A percentile compares a stretch with the other conserved stretches of the same genome.
These are phyloP conservation scores for Pseudomyrmex flavicornis DNA, from an alignment of 1,140 invertebrate genomes.

Conservation along the genomic window DNA sequence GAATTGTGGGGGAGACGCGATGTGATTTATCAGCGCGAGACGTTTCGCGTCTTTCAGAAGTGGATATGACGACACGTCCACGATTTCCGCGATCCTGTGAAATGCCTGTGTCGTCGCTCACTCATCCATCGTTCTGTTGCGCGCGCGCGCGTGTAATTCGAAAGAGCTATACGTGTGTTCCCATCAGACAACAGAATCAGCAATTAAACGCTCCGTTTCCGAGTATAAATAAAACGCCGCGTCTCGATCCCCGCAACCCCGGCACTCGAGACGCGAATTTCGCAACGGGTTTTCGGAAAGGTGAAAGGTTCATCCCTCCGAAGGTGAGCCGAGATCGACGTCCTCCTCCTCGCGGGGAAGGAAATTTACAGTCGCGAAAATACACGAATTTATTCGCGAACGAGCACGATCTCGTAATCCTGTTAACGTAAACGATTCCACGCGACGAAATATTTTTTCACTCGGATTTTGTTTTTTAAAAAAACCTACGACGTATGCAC, in stretches of 20 bases:
- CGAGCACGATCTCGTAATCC: not conserved
- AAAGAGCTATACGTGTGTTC: not conserved
- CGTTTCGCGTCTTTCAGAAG: not conserved
- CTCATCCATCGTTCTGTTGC: not conserved
- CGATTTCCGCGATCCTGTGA: not conserved
- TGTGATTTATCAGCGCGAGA: constrained; percentile 34
- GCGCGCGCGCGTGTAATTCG: not conserved
- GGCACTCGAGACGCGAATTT: not conserved
- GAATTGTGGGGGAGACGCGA: not conserved
- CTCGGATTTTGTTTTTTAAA: not conserved
- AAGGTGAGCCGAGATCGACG: not conserved
- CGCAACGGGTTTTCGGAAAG: not conserved
- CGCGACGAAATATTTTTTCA: not conserved
- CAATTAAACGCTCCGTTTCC: constrained; percentile 6
- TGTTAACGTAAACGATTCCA: not conserved
- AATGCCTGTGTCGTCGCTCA: not conserved
- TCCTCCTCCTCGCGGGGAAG: too few relatives aligned
- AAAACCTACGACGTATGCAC: not conserved
- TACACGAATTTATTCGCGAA: not conserved
- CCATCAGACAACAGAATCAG: constrained; percentile 14
- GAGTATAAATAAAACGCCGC: not conserved
- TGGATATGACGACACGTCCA: too few relatives aligned
- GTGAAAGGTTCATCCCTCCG: not conserved
- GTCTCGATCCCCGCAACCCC: not conserved
- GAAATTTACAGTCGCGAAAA: not conserved